These are phyloP conservation scores for Drosophila multiciliata DNA, from an alignment of 2,888 invertebrate species.

Conservation along the genomic window DNA sequence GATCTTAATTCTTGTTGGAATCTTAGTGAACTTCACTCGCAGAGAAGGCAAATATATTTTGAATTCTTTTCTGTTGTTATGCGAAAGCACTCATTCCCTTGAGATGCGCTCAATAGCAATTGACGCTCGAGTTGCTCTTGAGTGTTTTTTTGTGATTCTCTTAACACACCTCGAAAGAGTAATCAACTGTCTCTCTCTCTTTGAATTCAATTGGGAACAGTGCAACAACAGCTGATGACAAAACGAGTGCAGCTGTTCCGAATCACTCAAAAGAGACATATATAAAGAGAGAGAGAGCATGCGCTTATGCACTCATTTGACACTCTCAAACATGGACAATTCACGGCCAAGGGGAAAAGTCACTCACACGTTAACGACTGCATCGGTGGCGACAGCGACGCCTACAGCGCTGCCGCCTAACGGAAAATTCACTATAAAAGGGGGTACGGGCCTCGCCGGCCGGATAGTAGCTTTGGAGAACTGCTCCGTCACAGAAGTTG, in stretches of 20 bases:
- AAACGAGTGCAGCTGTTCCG: slow-evolving; percentile 4
- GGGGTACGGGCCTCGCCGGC: slow-evolving; percentile 81
- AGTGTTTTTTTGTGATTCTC: slow-evolving; percentile 9
- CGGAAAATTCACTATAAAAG: slow-evolving; percentile 83
- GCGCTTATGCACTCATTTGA: slow-evolving; percentile 1
- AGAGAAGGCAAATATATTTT: not conserved
- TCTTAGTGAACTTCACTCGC: slow-evolving; percentile 2
- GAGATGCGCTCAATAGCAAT: slow-evolving; percentile 1
- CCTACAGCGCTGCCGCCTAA: slow-evolving; percentile 54
- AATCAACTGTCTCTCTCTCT: not conserved
- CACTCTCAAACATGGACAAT: slow-evolving; percentile 29
- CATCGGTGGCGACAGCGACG: slow-evolving; percentile 37
- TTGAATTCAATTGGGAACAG: not conserved
- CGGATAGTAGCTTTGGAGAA: slow-evolving; percentile 85
- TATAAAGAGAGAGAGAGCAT: not conserved
- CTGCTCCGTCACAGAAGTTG: slow-evolving; percentile 76
- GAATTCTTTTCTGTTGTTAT: not conserved
- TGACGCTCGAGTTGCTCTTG: slow-evolving; percentile 25
- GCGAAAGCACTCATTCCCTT: not conserved
- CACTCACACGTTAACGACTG: slow-evolving; percentile 49
- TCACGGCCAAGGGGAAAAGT: slow-evolving; percentile 79
- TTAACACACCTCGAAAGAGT: slow-evolving; percentile 28
- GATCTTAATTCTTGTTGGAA: not conserved
- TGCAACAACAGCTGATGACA: slow-evolving; percentile 24
- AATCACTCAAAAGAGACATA: slow-evolving; percentile 17